These are phyloP conservation scores for Aphodius granarius DNA, from an alignment of 2,888 invertebrate genomes.

Conservation along the genomic window DNA sequence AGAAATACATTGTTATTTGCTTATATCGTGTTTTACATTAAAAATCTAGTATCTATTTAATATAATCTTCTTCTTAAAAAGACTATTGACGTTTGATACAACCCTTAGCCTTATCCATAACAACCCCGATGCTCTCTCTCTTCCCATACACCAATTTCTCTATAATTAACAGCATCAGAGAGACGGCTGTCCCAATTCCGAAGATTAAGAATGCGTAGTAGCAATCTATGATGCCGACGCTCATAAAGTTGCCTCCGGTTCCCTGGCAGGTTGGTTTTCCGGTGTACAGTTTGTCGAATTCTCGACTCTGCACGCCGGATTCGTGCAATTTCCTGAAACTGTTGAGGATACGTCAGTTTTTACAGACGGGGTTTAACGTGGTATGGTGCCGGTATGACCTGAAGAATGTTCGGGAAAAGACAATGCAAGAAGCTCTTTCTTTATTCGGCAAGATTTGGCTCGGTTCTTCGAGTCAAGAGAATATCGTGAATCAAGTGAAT, in stretches of 20 bases:
- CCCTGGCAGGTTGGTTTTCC: slow-evolving; percentile 59
- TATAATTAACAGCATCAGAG: background rate
- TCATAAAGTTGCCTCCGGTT: slow-evolving; percentile 58
- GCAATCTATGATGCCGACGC: slow-evolving; percentile 60
- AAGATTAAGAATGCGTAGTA: slow-evolving; percentile 49
- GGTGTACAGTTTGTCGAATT: slow-evolving; percentile 55
- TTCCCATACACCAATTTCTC: background rate
- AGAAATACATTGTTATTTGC: too few relatives aligned
- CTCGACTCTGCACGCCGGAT: slow-evolving; percentile 57
- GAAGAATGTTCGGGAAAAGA: background rate
- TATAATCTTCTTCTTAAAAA: too few relatives aligned
- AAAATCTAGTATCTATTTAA: too few relatives aligned
- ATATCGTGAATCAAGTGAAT: too few relatives aligned
- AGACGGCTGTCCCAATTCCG: slow-evolving; percentile 19
- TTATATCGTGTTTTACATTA: too few relatives aligned
- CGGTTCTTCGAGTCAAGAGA: too few relatives aligned
- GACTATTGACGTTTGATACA: background rate
- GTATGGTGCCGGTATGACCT: background rate
- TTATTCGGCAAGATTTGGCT: too few relatives aligned
- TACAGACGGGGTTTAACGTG: background rate
- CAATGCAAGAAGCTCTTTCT: too few relatives aligned
- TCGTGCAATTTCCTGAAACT: slow-evolving; percentile 59
- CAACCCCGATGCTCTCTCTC: background rate
- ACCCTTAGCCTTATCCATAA: background rate
- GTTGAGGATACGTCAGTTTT: background rate